phyloP scores from a whole-genome alignment of 2,113 vertebrate species.

The Thomomys bottae region DNA sequence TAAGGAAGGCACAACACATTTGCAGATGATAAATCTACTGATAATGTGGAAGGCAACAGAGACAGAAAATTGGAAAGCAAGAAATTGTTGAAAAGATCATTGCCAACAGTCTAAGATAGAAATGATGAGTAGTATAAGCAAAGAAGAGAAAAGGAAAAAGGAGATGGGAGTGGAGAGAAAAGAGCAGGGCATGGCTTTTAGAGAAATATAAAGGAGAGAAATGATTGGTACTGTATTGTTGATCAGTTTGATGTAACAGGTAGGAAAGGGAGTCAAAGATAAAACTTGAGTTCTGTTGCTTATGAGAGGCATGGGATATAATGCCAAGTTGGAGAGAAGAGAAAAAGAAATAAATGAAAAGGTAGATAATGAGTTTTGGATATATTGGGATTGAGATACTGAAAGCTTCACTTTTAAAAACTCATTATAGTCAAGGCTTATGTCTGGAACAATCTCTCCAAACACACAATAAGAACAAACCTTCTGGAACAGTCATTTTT shows the following conservation, averaged over 20 bases:
- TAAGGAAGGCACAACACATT: background rate
- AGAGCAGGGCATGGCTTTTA: background rate
- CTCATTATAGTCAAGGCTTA: background rate
- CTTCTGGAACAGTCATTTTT: background rate
- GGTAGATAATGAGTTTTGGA: background rate
- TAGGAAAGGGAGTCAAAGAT: slow-evolving; percentile 5
- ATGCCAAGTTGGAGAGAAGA: background rate
- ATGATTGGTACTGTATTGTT: background rate
- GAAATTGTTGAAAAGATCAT: background rate
- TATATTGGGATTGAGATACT: background rate
- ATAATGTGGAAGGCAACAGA: background rate
- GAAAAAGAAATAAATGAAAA: slow-evolving; percentile 31
- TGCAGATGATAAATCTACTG: background rate
- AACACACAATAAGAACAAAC: background rate
- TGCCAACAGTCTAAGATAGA: background rate
- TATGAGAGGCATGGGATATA: background rate
- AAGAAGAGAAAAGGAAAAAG: too few species aligned
- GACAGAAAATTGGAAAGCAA: background rate
- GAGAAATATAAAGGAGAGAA: background rate
- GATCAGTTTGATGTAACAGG: background rate
- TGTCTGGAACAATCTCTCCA: background rate
- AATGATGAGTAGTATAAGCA: background rate
- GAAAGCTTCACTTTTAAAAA: slow-evolving; percentile 4
- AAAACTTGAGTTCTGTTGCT: background rate
- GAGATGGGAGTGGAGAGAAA: background rate